Evolutionary conservation across 2,797 vertebrate genomes (phyloP), one percentile per base, ranked within the genome.

Genomic region (Cirrhinus mrigala): DNA sequence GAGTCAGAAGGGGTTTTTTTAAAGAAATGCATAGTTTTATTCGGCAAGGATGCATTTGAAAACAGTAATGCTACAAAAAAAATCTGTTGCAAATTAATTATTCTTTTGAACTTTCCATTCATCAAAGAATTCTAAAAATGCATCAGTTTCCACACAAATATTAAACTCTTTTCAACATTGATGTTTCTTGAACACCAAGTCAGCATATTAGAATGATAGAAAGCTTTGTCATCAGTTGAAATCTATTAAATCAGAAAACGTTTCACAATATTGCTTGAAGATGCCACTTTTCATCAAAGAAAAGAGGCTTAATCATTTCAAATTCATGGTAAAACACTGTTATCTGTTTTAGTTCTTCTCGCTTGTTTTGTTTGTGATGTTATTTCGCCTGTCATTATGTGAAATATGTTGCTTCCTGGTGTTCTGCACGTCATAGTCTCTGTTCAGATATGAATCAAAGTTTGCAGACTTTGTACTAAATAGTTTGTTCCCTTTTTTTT

Each of bases 401-500:
- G 3, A 27, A 50, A 85, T 64, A 62, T 24, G 68, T 37, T 37
- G 24, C 33, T 79, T 78, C 50, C 50, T 78, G 75, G 4, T 46
- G 11, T 84, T n/a, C 16, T 3, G 18, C 50, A 50, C 18, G 7
- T 79, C 33, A 80, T 27, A 48, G 71, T 70, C 10, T 74, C 0
- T 75, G 50, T 48, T 56, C n/a, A 48, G 50, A 62, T 79, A 52
- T 71, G 16, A 54, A 58, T 64, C 7, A 11, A 27, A 24, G 33
- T 46, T 50, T 54, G 7, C 14, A 54, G 54, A n/a, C n/a, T 58
- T 76, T 69, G 50, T 33, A 84, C 74, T 62, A 52, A 78, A 69
- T 74, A 33, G 7, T 48, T 33, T 48, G 64, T 74, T 50, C 87
- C 2, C 9, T 46, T 9, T 91, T 90, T 90, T 90, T 87, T 87